Evolutionary conservation across 2,888 invertebrate genomes (phyloP), one percentile per base, ranked within the genome.

Genomic region (Eulithis prunata): DNA sequence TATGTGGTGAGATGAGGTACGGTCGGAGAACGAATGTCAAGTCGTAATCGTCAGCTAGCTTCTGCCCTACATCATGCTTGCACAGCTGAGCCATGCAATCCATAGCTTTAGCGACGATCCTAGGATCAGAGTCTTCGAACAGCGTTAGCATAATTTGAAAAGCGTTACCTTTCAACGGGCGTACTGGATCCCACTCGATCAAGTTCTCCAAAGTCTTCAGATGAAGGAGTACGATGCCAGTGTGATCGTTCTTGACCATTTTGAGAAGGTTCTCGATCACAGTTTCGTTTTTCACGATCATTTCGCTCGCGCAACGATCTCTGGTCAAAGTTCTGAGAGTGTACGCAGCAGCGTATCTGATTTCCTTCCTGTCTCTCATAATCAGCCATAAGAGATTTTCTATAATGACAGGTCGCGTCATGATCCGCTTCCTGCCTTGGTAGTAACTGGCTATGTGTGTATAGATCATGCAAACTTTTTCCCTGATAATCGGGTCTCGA

Each of bases 1-100:
- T 75, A 0, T 82, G 52, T 0, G 72, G 60, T 0, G 81, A 79
- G 0, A 49, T 12, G 1, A 91, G 58, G 49, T 75, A 89, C 1
- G 70, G 71, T 2, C 73, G 66, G 2, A 91, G 63, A 0, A 77
- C 61, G 32, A 82, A 80, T 0, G 84, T 88, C 3, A 92, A 46
- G 60, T 91, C 92, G 70, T 90, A 71, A 0, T 80, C 75, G 58
- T 93, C 93, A 0, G 92, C 88, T 0, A 93, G 64, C 7, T 76
- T 73, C 66, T 83, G 84, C 0, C 91, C 93, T 0, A 91, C 75
- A 0, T 81, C 82, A 62, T 93, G 90, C 57, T 88, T 88, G 74
- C 91, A 90, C 0, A 93, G 74, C 57, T 90, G 89, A 0, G 86
- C 47, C 87, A 91, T 84, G 57, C 88, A 87, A 41, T 90, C 84